Evolutionary conservation across 2,113 vertebrate genomes (phyloP), one percentile per base, ranked within the genome.

Genomic region (Xenus cinereus): DNA sequence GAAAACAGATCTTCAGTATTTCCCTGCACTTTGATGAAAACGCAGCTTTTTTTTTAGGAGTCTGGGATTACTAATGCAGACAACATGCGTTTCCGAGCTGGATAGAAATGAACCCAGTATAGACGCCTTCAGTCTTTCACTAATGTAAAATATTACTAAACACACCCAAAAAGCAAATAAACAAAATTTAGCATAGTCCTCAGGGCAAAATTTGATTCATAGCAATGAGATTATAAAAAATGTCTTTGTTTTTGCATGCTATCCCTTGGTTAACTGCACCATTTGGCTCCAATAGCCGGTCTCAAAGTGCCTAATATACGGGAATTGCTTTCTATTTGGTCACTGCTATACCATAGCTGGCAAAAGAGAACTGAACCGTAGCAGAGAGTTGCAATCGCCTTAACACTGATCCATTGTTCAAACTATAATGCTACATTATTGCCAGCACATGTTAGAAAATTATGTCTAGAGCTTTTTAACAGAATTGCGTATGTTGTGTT

Each of bases 291-390:
- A 3, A 20, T 32, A 60, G 39, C 51, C 72, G 16, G 48, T 68
- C 46, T 91, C 60, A 62, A 68, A 77, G n/a, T 46, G 62, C n/a
- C 26, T 69, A 64, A 72, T 30, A 68, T 12, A 54, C 1, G 6
- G 41, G 76, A 89, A 90, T 75, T 75, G 35, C 68, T 92, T 93
- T 93, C 84, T 84, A 22, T 77, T 90, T 75, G 69, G 84, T 93
- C 68, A 75, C 18, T 84, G 57, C 63, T 81, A 7, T 62, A 56
- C 74, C 22, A 66, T 32, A 85, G 26, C 51, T 93, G 63, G 46
- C 68, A 81, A 93, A 66, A 71, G 41, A 64, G 75, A 94, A 15
- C 24, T 62, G 50, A 64, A 37, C 27, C 35, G 51, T 35, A 56
- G 51, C 18, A 19, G 53, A 57, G 41, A 74, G 27, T n/a, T 89